These are phyloP conservation scores for Tachina grossa DNA, from an alignment of 2,888 invertebrate species.

Conservation along the genomic window DNA sequence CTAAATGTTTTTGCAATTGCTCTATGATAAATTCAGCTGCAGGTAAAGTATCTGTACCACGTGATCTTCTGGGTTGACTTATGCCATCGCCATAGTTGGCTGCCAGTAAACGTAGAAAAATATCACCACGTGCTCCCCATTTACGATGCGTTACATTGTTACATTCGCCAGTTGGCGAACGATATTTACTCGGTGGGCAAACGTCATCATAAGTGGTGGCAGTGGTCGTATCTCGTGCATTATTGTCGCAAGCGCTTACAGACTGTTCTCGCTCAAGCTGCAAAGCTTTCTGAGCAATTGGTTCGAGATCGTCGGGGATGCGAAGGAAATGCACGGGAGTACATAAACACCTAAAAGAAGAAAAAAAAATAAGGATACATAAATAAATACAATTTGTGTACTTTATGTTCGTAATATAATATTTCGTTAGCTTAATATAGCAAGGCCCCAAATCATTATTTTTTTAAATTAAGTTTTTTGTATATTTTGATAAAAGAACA, in stretches of 20 bases:
- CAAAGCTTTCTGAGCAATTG: conserved; percentile 77
- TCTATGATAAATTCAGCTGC: conserved; percentile 85
- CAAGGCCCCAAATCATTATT: too few relatives aligned
- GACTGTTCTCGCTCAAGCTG: conserved; percentile 77
- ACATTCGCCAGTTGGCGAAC: conserved; percentile 92
- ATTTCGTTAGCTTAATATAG: too few relatives aligned
- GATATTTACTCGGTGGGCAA: conserved; percentile 92
- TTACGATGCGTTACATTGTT: conserved; percentile 93
- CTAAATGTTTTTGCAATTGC: conserved; percentile 84
- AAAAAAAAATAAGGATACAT: neutral
- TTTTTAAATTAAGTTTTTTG: too few relatives aligned
- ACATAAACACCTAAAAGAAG: conserved; percentile 77
- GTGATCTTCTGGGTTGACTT: conserved; percentile 83
- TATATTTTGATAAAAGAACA: too few relatives aligned
- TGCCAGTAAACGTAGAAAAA: conserved; percentile 88
- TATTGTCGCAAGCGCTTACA: conserved; percentile 74
- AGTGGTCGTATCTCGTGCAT: conserved; percentile 59
- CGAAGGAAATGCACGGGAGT: conserved; percentile 75
- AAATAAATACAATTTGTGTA: neutral
- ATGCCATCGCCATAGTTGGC: conserved; percentile 87
- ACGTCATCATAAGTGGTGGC: conserved; percentile 78
- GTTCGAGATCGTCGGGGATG: conserved; percentile 80
- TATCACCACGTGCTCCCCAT: conserved; percentile 92
- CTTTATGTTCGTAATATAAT: too few relatives aligned
- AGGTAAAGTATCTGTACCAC: conserved; percentile 85